Evolutionary conservation across 2,797 vertebrate species (phyloP).

Genomic region (Notamacropus eugenii): DNA sequence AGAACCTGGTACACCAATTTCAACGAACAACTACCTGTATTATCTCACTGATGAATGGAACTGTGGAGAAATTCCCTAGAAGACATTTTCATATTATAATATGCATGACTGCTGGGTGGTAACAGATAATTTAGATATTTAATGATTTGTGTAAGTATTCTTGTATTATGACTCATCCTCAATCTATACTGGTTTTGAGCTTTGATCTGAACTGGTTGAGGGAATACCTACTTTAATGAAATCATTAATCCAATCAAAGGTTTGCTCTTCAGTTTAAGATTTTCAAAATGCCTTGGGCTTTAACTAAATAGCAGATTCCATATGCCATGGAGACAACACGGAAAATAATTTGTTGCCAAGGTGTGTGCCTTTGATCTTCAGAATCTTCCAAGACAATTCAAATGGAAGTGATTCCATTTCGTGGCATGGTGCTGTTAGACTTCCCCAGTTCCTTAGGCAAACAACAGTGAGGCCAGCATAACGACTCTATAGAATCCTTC

Average conservation of each 20-base stretch:
- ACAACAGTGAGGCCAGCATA: neutral
- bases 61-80: neutral
- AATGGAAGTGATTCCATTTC: neutral
- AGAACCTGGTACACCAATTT: constrained; percentile 24
- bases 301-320: constrained; percentile 21
- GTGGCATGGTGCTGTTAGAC: neutral
- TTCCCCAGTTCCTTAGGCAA: neutral
- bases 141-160: too few relatives aligned
- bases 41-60: neutral
- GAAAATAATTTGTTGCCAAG: constrained; percentile 37
- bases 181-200: too few relatives aligned
- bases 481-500: neutral
- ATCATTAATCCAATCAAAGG: too few relatives aligned
- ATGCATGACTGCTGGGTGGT: too few relatives aligned
- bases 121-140: too few relatives aligned
- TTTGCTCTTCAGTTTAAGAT: constrained; percentile 34
- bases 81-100: too few relatives aligned
- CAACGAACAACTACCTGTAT: constrained; percentile 20
- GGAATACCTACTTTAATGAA: too few relatives aligned
- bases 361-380: constrained; percentile 10
- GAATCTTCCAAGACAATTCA: neutral
- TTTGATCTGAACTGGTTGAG: too few relatives aligned
- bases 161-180: too few relatives aligned
- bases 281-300: constrained; percentile 2
- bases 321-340: constrained; percentile 8